Base-by-base conservation (phyloP, 2,113 vertebrate species). In the Myrmecophaga tridactyla region DNA sequence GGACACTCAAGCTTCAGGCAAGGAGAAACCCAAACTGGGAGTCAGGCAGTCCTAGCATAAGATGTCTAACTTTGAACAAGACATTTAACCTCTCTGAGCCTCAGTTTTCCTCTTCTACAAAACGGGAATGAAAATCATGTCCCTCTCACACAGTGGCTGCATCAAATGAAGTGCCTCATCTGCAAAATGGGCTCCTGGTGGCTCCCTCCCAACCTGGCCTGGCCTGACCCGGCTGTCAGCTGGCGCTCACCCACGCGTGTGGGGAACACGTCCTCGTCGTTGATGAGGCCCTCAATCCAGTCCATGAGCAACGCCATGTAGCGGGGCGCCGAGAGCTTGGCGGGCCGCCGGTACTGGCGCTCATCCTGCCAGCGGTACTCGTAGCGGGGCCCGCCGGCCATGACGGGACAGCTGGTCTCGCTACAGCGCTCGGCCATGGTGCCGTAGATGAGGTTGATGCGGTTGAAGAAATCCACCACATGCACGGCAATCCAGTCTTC, bases 291-390 rank as follows among this genome's bases (percentile, higher is more conserved):
- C 98, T 99, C 99, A 0, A 99, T 99, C 99, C 99, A 99, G 98
- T 99, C 99, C 99, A 99, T 99, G 96, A 99, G 98, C 98, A 99
- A 98, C 43, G 99, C 99, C 99, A 99, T 99, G 97, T 99, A 99
- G 97, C 98, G 99, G 0, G 99, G 99, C 0, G 99, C 99, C 0
- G 99, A 99, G 67, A 99, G 98, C 98, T 99, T 99, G 97, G 99
- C 99, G 0, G 99, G 99, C 93, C 98, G 99, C 98, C 99, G 99
- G 98, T 99, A 99, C 88, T 99, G 99, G 65, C 98, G 98, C 3
- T 99, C 99, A 0, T 99, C 99, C 98, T 99, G 99, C 99, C 99
- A 99, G 96, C 99, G 98, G 98, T 99, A 99, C 97, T 99, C 99
- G 0, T 99, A 99, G 81, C 98, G 99, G 85, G 99, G 99, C 4